Percentiles rank a stretch among this genome's conserved stretches.
These are phyloP conservation scores for Scomber japonicus DNA, from an alignment of 2,113 vertebrate species.

Conservation along the genomic window DNA sequence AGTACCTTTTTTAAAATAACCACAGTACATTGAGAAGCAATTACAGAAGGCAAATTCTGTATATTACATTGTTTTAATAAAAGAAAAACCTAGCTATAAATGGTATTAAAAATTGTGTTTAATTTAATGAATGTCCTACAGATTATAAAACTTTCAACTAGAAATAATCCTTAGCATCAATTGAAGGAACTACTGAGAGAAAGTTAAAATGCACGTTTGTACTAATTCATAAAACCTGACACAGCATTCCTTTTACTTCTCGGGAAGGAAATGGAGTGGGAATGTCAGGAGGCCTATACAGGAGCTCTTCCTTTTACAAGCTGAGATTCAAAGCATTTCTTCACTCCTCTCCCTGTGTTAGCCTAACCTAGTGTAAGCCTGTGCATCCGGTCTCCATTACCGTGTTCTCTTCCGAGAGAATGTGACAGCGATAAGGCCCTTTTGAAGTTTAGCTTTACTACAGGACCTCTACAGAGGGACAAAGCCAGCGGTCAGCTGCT, in stretches of 20 bases:
- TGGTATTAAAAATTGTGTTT: no score
- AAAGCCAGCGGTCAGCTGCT: conserved; percentile 21
- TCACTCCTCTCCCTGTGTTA: conserved; percentile 66
- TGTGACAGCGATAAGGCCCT: conserved; percentile 63
- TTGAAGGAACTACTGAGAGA: not conserved
- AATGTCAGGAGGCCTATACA: conserved; percentile 67
- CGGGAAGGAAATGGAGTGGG: conserved; percentile 79
- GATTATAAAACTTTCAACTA: not conserved
- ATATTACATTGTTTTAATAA: no score
- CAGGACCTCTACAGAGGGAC: conserved; percentile 38
- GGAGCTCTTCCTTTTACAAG: conserved; percentile 78
- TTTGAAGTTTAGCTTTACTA: conserved; percentile 74
- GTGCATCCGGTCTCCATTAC: conserved; percentile 78
- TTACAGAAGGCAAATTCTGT: no score
- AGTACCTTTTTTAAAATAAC: no score
- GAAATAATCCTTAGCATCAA: not conserved
- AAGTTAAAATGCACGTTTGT: conserved; percentile 20
- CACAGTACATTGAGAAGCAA: no score
- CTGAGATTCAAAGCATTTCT: conserved; percentile 81
- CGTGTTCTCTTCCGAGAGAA: conserved; percentile 63
- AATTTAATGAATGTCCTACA: not conserved
- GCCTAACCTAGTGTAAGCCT: conserved; percentile 65
- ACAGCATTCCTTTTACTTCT: conserved; percentile 73
- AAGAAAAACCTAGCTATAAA: no score
- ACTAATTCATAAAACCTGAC: conserved; percentile 72